Base-by-base conservation (phyloP, 2,113 vertebrate genomes). In the Galbula dea region DNA sequence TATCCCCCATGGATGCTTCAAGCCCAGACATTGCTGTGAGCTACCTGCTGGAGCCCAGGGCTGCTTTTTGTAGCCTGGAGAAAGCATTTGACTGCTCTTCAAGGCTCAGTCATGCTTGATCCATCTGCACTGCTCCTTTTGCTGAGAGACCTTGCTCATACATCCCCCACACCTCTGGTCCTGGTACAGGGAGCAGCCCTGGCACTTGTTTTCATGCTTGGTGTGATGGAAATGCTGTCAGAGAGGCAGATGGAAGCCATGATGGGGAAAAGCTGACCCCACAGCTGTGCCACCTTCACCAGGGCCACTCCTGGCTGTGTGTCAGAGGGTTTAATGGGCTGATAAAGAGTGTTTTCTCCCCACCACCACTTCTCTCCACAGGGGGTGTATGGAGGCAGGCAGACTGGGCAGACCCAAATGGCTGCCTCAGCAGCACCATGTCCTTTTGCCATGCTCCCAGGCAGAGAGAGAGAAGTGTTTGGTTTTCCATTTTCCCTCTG, bases 121-220 rank as follows among this genome's bases (percentile, higher is more conserved):
- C 65, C 65, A 65, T 32, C 55, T 8, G 0, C 45, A 3, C 16
- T n/a, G 19, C 34, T 84, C 29, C 49, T 18, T 78, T 48, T 82
- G 8, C n/a, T 11, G 6, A 46, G 86, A 76, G 15, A 13, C 0
- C 52, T 43, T 55, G 14, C 23, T 39, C 4, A 3, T 52, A 75
- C 11, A 3, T 61, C 18, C 32, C 17, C 16, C n/a, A n/a, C 34
- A 13, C 22, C 0, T 0, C 74, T 63, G n/a, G 18, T 34, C 57
- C 67, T n/a, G 34, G 27, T 30, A 20, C 3, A 4, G 41, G 51
- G 15, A 82, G n/a, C 45, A 66, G 69, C 23, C 39, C 45, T 8
- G 4, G 46, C 20, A 6, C 36, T 30, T 32, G 32, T 26, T 39
- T 26, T 34, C 19, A 20, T 0, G 1, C 15, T 29, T 55, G 46